Percentiles rank a stretch among this genome's conserved stretches.
Conservation (phyloP, 2,797 vertebrate species). For the Enteromius viviparus region DNA sequence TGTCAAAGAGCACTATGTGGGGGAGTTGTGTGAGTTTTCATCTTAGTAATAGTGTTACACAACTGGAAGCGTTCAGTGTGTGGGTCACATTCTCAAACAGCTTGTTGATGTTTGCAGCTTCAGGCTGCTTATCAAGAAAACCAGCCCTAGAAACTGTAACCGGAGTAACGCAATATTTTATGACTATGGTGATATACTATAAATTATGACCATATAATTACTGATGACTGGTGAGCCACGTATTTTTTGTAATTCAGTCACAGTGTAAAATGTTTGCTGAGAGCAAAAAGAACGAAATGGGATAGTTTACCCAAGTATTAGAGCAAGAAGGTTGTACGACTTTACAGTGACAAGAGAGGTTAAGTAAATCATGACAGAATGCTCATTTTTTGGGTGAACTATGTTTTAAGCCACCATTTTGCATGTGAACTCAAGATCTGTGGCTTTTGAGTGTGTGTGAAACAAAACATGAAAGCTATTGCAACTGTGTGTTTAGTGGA, state of each 20-base stretch:
- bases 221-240: neutral
- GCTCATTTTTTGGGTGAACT: neutral
- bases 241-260: neutral
- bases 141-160: constrained; percentile 52
- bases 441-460: constrained; percentile 34
- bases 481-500: constrained; percentile 26
- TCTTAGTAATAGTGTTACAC: constrained; percentile 60
- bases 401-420: neutral
- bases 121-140: constrained; percentile 45
- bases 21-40: constrained; percentile 51
- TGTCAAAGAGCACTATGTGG: constrained; percentile 13
- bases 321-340: neutral
- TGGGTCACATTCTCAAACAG: constrained; percentile 56
- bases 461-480: constrained; percentile 15
- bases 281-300: neutral
- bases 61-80: constrained; percentile 66
- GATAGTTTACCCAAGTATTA: neutral
- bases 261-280: neutral
- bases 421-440: constrained; percentile 24
- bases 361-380: constrained; percentile 12
- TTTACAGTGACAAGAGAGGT: neutral
- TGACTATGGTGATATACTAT: constrained; percentile 14
- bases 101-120: constrained; percentile 13
- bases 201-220: constrained; percentile 36
- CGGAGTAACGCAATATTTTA: constrained; percentile 39